These are phyloP conservation scores for Arenaria interpres DNA, from an alignment of 2,113 vertebrate species.

Conservation along the genomic window DNA sequence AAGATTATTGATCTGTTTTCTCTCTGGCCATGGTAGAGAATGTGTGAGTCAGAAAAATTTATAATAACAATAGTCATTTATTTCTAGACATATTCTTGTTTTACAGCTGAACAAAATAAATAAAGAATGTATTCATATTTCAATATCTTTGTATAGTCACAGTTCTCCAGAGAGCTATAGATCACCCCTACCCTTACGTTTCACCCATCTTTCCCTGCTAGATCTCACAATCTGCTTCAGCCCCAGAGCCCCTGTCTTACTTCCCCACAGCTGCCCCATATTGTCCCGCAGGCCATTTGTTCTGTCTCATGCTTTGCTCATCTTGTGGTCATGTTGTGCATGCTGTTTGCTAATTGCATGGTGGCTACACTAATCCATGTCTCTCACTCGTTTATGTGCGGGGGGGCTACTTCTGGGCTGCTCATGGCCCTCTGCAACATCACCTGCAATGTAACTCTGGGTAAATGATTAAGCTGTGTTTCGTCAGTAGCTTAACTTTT, in stretches of 20 bases:
- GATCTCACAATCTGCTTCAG: neutral
- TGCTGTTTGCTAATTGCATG: neutral
- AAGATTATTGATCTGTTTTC: slow-evolving; percentile 13
- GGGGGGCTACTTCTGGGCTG: neutral
- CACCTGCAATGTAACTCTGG: neutral
- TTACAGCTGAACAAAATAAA: neutral
- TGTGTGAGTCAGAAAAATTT: neutral
- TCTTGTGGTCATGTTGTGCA: neutral
- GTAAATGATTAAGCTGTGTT: neutral
- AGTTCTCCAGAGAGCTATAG: neutral
- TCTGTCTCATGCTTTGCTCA: neutral
- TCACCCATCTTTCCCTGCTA: neutral
- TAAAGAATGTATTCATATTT: neutral
- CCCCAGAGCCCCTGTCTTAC: neutral
- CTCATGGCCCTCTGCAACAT: neutral
- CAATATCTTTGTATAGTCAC: neutral
- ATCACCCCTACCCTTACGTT: neutral
- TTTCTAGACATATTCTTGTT: neutral
- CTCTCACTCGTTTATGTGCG: neutral
- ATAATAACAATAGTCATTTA: neutral
- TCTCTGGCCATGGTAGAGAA: neutral
- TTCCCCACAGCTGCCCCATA: neutral
- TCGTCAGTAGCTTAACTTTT: neutral
- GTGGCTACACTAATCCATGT: neutral
- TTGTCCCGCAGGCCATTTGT: neutral